phyloP scores from a whole-genome alignment of 37 sponge, comb jelly and placozoan genomes.

The Corticium candelabrum region DNA sequence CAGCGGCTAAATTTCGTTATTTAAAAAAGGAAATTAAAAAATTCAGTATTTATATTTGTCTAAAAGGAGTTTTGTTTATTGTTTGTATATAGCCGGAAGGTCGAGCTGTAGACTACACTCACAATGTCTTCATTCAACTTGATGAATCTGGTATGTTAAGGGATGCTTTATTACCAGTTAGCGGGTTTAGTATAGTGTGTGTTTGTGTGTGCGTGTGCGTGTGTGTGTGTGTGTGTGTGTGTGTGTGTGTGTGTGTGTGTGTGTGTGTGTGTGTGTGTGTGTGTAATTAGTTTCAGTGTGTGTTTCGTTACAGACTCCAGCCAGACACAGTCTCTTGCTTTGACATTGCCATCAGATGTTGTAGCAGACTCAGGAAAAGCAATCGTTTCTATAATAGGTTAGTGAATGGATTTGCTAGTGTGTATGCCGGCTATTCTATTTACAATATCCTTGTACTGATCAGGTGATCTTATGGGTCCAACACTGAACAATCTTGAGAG shows the following conservation, averaged over 20 bases:
- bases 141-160: not conserved
- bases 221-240: no score
- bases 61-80: no score
- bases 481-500: slow-evolving; percentile 1
- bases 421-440: not conserved
- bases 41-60: not conserved
- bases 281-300: not conserved
- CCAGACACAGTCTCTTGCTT: not conserved
- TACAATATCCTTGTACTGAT: not conserved
- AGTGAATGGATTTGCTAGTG: no score
- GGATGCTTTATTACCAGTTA: not conserved
- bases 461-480: slow-evolving; percentile 17
- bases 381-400: not conserved
- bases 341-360: not conserved
- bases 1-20: not conserved
- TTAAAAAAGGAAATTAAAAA: not conserved
- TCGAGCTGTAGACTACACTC: not conserved
- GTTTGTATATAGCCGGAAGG: slow-evolving; percentile 17
- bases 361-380: not conserved
- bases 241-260: no score
- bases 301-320: not conserved
- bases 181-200: no score
- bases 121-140: not conserved
- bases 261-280: no score
- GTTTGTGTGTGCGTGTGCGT: no score